Evolutionary conservation across 1,140 invertebrate species (phyloP), one percentile per base, ranked within the genome.

Genomic region (Frieseomelitta varia): DNA sequence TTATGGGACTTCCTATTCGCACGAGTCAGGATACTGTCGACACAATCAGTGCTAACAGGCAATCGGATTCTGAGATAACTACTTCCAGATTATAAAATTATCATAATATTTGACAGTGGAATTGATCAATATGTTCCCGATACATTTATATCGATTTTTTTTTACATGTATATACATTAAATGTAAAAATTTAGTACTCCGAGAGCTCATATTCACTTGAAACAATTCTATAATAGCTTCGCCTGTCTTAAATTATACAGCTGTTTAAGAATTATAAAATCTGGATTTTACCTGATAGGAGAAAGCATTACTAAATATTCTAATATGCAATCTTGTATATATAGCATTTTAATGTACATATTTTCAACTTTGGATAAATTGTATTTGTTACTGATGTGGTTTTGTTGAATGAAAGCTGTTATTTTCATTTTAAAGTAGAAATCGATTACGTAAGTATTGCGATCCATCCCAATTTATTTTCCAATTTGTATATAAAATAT

Each of bases 1-100:
- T 98, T 89, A 97, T 98, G 97, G 97, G 97, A 61, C 97, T 97
- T 96, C 97, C 97, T 11, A 93, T 98, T 68, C 96, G 96, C 90
- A 94, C 85, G 0, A 91, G 81, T 79, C 86, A 87, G 34, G 91
- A 92, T 30, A 81, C 78, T 56, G 24, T 34, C 4, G 84, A 91
- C 12, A 51, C 68, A 27, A 84, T 17, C 65, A 14, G 39, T 14
- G 61, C 69, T 24, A 78, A 34, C 27, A 91, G 86, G 61, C 87
- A 86, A 69, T 6, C 17, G 10, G 87, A 88, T 34, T 19, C 53
- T 1, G 85, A 90, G 8, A 12, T 74, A 34, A 19, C 73, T 39
- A 14, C 12, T 34, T 27, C 61, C 1, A 88, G 85, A n/a, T 47
- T 30, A 47, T 88, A 77, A 72, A 39, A 58, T 81, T 56, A 39